These are phyloP conservation scores for Acanthosoma haemorrhoidale DNA, from an alignment of 2,888 invertebrate genomes.

Conservation along the genomic window DNA sequence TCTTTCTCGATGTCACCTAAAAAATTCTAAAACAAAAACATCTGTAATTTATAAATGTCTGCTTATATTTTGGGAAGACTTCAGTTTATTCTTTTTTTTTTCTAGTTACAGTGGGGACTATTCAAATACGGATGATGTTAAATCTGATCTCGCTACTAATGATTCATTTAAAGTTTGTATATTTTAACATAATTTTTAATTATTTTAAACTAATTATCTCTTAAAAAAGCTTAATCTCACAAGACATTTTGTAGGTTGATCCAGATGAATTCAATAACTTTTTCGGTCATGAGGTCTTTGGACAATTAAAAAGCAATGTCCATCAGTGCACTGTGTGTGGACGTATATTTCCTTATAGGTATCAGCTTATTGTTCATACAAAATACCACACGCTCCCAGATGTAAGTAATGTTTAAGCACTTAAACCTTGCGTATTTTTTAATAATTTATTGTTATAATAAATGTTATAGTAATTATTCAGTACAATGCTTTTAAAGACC, in stretches of 20 bases:
- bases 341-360: slow-evolving; percentile 80
- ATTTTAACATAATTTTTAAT: background rate
- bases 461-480: no score
- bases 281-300: slow-evolving; percentile 79
- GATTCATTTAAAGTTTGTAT: slow-evolving; percentile 22
- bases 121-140: slow-evolving; percentile 5
- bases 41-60: background rate
- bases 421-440: no score
- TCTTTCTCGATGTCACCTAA: no score
- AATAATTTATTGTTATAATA: no score
- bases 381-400: slow-evolving; percentile 64
- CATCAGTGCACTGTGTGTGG: slow-evolving; percentile 81
- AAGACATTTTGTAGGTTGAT: slow-evolving; percentile 49
- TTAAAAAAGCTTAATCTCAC: no score
- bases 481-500: no score
- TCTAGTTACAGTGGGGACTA: slow-evolving; percentile 8
- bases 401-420: slow-evolving; percentile 21
- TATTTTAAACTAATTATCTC: no score
- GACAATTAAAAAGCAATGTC: slow-evolving; percentile 53
- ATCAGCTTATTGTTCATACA: slow-evolving; percentile 78
- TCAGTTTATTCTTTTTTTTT: background rate
- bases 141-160: background rate
- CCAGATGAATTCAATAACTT: slow-evolving; percentile 80
- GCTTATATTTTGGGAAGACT: background rate
- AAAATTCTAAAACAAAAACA: background rate